These are phyloP conservation scores for Drosophila burlai DNA, from an alignment of 1,140 invertebrate genomes.

Conservation along the genomic window DNA sequence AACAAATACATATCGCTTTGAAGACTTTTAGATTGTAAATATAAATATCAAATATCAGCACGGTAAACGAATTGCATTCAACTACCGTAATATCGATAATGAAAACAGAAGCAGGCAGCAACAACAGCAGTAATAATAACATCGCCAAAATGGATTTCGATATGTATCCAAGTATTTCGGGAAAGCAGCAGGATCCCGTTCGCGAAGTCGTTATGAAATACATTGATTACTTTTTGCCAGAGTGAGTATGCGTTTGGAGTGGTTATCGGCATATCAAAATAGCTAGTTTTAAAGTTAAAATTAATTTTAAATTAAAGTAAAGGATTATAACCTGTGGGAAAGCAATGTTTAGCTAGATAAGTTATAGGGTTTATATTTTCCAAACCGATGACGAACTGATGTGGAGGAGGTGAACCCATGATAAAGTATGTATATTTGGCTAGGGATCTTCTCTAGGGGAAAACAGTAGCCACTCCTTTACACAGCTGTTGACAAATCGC, in stretches of 20 bases:
- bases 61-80: constrained; percentile 3
- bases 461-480: constrained; percentile 38
- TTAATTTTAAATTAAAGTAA: background rate
- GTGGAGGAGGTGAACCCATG: constrained; percentile 4
- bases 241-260: constrained; percentile 86
- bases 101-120: constrained; percentile 73
- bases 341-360: constrained; percentile 3
- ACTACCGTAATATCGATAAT: constrained; percentile 55
- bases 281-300: background rate
- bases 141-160: constrained; percentile 86
- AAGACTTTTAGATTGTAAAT: constrained; percentile 12
- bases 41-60: background rate
- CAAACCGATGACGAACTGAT: constrained; percentile 14
- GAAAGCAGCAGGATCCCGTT: constrained; percentile 88
- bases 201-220: constrained; percentile 89
- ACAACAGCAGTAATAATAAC: constrained; percentile 53
- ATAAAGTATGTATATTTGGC: constrained; percentile 25
- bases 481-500: constrained; percentile 8
- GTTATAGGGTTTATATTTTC: constrained; percentile 24
- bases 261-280: background rate
- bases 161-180: constrained; percentile 87
- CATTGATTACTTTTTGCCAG: constrained; percentile 88
- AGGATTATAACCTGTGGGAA: background rate
- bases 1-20: constrained; percentile 43
- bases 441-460: constrained; percentile 10